Percentiles rank a stretch among this genome's conserved stretches.
Evolutionary conservation across 2,797 vertebrate species (phyloP).

Genomic region (Hemitrygon akajei): DNA sequence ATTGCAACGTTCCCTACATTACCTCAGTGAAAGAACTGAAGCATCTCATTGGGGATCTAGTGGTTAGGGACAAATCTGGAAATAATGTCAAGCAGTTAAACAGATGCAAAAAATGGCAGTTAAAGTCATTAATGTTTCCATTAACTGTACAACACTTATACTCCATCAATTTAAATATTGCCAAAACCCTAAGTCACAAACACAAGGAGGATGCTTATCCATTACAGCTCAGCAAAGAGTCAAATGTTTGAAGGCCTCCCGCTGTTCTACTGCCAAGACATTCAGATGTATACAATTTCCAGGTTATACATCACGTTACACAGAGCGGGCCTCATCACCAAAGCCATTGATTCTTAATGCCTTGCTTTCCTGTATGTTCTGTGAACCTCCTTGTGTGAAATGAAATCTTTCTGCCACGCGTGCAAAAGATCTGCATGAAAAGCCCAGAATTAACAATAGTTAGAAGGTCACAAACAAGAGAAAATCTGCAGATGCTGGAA

Average conservation of each 20-base stretch:
- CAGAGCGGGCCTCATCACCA: background rate
- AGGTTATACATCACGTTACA: too few relatives aligned
- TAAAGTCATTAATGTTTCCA: background rate
- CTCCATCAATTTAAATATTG: background rate
- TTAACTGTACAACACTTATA: background rate
- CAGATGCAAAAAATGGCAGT: background rate
- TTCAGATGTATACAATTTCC: too few relatives aligned
- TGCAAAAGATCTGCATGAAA: background rate
- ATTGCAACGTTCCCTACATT: too few relatives aligned
- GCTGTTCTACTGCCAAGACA: background rate
- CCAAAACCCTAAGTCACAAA: background rate
- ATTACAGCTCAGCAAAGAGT: background rate
- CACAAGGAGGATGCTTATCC: too few relatives aligned
- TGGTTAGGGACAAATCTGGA: too few relatives aligned
- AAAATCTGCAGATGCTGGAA: too few relatives aligned
- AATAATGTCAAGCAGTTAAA: background rate
- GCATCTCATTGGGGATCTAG: too few relatives aligned
- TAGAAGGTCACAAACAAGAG: too few relatives aligned
- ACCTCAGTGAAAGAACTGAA: too few relatives aligned
- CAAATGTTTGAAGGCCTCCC: background rate
- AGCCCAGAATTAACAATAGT: too few relatives aligned
- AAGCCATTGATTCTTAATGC: background rate
- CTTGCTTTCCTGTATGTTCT: background rate
- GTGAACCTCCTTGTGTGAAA: background rate
- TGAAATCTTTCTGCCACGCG: too few relatives aligned